phyloP scores from a whole-genome alignment of 2,113 vertebrate genomes.

The Erythrocercus mccallii region DNA sequence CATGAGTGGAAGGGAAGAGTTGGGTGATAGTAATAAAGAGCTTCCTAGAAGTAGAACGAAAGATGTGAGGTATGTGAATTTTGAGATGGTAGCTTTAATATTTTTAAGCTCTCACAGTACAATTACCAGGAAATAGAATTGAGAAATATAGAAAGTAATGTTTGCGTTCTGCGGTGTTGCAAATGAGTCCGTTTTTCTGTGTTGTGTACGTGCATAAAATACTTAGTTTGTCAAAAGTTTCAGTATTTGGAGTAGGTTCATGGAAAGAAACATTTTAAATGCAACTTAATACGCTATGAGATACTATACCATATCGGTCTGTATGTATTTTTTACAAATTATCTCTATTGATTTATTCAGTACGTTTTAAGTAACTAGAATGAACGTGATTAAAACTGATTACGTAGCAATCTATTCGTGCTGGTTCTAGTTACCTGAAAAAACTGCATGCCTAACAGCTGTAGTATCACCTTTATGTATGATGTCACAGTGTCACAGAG shows the following conservation, averaged over 20 bases:
- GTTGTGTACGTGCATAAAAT: rapidly evolving
- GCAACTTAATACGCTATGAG: background rate
- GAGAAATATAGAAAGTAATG: background rate
- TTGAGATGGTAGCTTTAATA: background rate
- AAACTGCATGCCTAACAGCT: background rate
- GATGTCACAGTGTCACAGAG: rapidly evolving
- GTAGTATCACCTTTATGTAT: background rate
- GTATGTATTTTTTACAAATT: background rate
- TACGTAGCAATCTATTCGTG: rapidly evolving
- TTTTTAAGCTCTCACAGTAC: background rate
- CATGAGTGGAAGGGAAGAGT: background rate
- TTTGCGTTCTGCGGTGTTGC: background rate
- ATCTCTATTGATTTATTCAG: rapidly evolving
- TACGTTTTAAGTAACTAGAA: background rate
- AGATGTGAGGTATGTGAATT: conserved; percentile 22
- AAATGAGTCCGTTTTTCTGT: rapidly evolving
- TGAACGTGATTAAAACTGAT: rapidly evolving
- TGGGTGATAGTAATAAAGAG: background rate
- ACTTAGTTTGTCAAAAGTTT: background rate
- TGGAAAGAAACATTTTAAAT: background rate
- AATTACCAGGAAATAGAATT: background rate
- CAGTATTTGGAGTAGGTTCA: background rate
- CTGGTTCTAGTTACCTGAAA: background rate
- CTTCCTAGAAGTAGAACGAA: background rate
- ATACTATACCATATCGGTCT: rapidly evolving